Evolutionary conservation across 2,888 invertebrate genomes (phyloP).

Genomic region (Chydorus sphaericus): DNA sequence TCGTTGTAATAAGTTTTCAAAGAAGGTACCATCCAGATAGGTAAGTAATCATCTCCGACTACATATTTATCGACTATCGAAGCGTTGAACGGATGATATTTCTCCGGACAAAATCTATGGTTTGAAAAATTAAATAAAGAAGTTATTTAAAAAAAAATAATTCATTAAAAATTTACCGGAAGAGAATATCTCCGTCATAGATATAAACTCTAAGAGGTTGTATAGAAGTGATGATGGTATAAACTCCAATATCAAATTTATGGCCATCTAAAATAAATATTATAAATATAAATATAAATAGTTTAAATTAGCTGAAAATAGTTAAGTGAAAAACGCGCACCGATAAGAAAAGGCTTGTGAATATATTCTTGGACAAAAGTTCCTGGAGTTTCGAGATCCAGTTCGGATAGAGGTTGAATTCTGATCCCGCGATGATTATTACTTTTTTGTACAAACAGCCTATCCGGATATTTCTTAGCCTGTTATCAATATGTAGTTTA

Average conservation of each 20-base stretch:
- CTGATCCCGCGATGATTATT: slow-evolving; percentile 79
- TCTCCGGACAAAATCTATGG: slow-evolving; percentile 66
- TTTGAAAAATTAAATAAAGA: neutral
- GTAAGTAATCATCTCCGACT: slow-evolving; percentile 83
- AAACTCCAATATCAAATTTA: slow-evolving; percentile 94
- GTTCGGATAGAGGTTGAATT: slow-evolving; percentile 50
- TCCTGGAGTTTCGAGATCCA: slow-evolving; percentile 51
- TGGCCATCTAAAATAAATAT: slow-evolving; percentile 47
- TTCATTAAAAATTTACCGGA: slow-evolving; percentile 43
- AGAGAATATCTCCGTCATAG: slow-evolving; percentile 74
- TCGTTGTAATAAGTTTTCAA: slow-evolving; percentile 51
- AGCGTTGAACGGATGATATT: slow-evolving; percentile 81
- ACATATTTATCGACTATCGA: slow-evolving; percentile 73
- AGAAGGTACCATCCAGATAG: slow-evolving; percentile 81
- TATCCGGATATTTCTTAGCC: slow-evolving; percentile 45
- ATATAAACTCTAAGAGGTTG: slow-evolving; percentile 78
- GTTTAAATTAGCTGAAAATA: neutral
- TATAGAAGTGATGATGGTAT: slow-evolving; percentile 77
- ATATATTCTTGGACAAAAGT: slow-evolving; percentile 87
- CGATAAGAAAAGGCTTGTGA: slow-evolving; percentile 66
- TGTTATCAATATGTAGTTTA: slow-evolving; percentile 21
- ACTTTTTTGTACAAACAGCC: slow-evolving; percentile 77
- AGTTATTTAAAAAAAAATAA: neutral
- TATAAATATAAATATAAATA: too few species aligned
- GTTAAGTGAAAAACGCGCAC: neutral